Percentiles rank a stretch among this genome's conserved stretches.
Conservation (phyloP, 2,113 vertebrate species). For the Empidonax alnorum region DNA sequence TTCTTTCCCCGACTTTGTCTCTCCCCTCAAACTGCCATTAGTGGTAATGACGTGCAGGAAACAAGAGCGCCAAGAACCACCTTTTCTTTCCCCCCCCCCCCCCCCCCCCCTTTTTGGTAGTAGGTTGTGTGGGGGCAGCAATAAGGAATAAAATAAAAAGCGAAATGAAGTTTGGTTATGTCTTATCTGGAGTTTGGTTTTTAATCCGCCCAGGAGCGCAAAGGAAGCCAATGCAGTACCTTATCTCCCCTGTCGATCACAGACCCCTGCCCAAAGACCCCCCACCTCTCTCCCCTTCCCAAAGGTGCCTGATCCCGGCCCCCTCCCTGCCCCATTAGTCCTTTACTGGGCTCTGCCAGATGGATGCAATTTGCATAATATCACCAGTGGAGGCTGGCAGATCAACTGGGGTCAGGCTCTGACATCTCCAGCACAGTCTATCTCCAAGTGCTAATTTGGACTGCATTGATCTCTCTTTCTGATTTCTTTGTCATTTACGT, state of each 20-base stretch:
- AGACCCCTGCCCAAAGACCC: slow-evolving; percentile 30
- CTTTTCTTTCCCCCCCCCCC: neutral
- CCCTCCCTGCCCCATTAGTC: slow-evolving; percentile 77
- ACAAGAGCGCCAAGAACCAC: slow-evolving; percentile 63
- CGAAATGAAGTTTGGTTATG: slow-evolving; percentile 81
- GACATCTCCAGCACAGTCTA: slow-evolving; percentile 83
- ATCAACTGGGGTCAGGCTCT: slow-evolving; percentile 85
- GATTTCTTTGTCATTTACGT: slow-evolving; percentile 88
- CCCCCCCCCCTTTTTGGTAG: slow-evolving; percentile 8
- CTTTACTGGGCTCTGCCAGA: slow-evolving; percentile 78
- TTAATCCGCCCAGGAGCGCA: slow-evolving; percentile 77
- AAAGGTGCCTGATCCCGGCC: slow-evolving; percentile 34
- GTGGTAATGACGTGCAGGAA: slow-evolving; percentile 86
- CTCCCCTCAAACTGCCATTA: slow-evolving; percentile 83
- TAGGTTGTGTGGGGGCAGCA: slow-evolving; percentile 57
- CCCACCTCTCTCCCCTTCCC: slow-evolving; percentile 23
- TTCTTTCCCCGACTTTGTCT: slow-evolving; percentile 80
- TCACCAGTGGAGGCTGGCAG: slow-evolving; percentile 79
- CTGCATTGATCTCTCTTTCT: slow-evolving; percentile 86
- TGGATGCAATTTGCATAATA: slow-evolving; percentile 89
- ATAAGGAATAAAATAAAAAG: slow-evolving; percentile 74
- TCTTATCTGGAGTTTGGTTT: slow-evolving; percentile 79
- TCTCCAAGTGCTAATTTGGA: slow-evolving; percentile 89
- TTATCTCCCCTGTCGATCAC: slow-evolving; percentile 76
- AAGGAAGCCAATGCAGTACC: slow-evolving; percentile 75